phyloP scores from a whole-genome alignment of 2,113 vertebrate species.

The Muntiacus muntjak region DNA sequence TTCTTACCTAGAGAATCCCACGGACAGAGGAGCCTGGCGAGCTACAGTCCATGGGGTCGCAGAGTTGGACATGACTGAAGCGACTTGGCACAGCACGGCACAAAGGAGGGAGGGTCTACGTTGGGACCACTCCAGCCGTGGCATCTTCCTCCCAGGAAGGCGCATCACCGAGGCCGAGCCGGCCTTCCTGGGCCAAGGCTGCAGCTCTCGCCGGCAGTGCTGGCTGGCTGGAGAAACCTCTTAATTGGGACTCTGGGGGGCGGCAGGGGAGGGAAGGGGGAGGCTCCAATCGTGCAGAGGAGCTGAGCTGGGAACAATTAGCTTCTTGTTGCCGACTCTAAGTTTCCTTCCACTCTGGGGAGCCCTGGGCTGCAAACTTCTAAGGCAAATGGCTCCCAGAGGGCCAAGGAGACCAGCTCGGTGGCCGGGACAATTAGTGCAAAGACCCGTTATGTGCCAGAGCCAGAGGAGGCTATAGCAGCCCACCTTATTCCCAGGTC shows the following conservation, averaged over 20 bases:
- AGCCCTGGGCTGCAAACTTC: not conserved
- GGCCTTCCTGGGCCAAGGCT: not conserved
- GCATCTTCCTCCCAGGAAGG: not conserved
- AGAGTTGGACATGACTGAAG: not conserved
- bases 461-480: not conserved
- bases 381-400: not conserved
- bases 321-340: not conserved
- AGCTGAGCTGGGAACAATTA: conserved; percentile 11
- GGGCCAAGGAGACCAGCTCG: not conserved
- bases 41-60: not conserved
- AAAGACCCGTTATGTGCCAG: not conserved
- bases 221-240: not conserved
- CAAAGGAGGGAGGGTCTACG: not conserved
- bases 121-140: rapidly evolving
- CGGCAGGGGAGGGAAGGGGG: not conserved
- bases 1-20: not conserved
- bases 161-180: rapidly evolving
- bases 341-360: not conserved
- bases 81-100: not conserved
- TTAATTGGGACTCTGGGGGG: conserved; percentile 55
- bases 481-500: not conserved
- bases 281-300: not conserved
- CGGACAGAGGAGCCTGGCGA: not conserved
- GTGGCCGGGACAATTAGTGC: not conserved
- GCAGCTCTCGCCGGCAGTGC: rapidly evolving